Evolutionary conservation across 1,140 invertebrate species (phyloP).

Genomic region (Dendrolimus punctatus): DNA sequence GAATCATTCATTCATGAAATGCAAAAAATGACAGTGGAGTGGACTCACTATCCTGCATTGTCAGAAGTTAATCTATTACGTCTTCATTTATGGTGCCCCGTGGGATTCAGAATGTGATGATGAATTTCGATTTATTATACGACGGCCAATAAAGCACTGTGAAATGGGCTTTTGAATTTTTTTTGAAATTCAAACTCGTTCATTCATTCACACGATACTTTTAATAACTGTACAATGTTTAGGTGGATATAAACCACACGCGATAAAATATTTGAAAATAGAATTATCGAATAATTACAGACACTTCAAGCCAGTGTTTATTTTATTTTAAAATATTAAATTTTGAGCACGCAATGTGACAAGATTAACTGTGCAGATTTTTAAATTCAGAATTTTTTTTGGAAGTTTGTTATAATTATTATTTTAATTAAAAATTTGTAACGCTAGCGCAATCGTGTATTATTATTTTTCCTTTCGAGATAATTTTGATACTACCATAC

Average conservation of each 20-base stretch:
- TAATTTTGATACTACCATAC: too few species aligned
- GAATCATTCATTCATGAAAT: conserved; percentile 33
- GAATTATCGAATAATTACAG: neutral
- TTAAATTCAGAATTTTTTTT: too few species aligned
- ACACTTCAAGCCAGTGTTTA: neutral
- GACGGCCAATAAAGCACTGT: conserved; percentile 12
- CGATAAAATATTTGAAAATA: neutral
- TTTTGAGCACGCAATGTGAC: too few species aligned
- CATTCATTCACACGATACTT: neutral
- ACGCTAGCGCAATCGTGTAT: too few species aligned
- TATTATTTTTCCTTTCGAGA: too few species aligned
- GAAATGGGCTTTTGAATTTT: conserved; percentile 2
- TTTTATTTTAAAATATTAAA: too few species aligned
- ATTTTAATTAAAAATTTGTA: too few species aligned
- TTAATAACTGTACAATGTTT: neutral
- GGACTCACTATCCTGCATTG: conserved; percentile 19
- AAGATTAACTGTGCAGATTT: too few species aligned
- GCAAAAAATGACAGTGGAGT: conserved; percentile 35
- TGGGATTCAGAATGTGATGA: conserved; percentile 45
- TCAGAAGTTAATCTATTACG: conserved; percentile 48
- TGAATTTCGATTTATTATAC: conserved; percentile 37
- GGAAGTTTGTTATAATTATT: too few species aligned
- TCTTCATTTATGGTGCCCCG: conserved; percentile 47
- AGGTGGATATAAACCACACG: too few species aligned
- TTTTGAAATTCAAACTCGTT: conserved; percentile 6